Evolutionary conservation across 2,797 vertebrate genomes (phyloP), one percentile per base, ranked within the genome.

Genomic region (Siniperca scherzeri): DNA sequence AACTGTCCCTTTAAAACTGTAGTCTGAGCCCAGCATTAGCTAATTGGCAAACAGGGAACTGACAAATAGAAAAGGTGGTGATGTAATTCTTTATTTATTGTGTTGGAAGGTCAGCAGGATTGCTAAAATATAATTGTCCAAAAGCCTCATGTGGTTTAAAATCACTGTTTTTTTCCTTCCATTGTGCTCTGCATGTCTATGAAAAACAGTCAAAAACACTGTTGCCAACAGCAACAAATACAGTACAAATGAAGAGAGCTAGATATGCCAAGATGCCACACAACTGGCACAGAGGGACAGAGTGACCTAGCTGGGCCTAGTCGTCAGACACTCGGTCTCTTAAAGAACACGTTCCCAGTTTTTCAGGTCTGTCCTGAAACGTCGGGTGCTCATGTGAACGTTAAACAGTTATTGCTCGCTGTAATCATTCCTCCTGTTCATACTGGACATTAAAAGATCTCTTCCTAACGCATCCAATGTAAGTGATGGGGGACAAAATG

Each of bases 31-130:
- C 30, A 30, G 30, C 30, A 30, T 70, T 36, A 16, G 22, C 57
- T 78, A 82, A 75, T 72, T 82, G 66, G 73, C 57, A 38, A 61
- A 69, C 44, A n/a, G 25, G 16, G 33, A 67, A 74, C 42, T 60
- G 12, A 70, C 13, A 50, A 77, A 74, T 62, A 70, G 21, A 79
- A 53, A 74, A 22, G 0, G 21, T 6, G 19, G 7, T 55, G 46
- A 52, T 64, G 2, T 25, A 42, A 27, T 69, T 68, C 30, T 75
- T 69, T 22, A 36, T 77, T 74, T 4, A 25, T 53, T 65, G 60
- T 57, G 30, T 0, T 57, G n/a, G 60, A 81, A 65, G 46, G 66
- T 70, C 78, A 70, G 61, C 53, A 12, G 50, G 65, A 27, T 61
- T 36, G 19, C 36, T 68, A 2, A 33, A 75, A 55, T 42, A 14